Evolutionary conservation across 2,113 vertebrate species (phyloP).

Genomic region (Sminthopsis crassicaudata): DNA sequence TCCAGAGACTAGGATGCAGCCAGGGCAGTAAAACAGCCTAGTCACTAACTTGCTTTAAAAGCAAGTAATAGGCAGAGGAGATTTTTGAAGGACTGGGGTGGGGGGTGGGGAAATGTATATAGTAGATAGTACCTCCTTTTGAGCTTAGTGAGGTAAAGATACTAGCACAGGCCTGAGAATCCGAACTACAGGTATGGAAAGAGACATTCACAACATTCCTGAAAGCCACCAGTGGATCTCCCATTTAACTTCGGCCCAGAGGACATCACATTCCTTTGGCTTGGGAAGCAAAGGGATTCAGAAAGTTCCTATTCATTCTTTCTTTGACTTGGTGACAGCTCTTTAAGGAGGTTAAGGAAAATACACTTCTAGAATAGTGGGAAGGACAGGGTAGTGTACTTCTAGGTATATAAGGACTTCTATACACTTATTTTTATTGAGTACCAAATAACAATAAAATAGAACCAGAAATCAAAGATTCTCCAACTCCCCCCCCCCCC

Average conservation of each 20-base stretch:
- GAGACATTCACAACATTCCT: background rate
- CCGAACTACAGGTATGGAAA: background rate
- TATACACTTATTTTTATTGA: background rate
- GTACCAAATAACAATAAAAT: background rate
- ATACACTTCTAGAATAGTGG: conserved; percentile 8
- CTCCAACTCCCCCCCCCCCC: background rate
- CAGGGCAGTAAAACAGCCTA: background rate
- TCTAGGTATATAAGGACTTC: background rate
- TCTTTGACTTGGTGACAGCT: conserved; percentile 15
- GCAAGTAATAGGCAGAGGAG: conserved; percentile 24
- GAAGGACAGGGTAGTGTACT: background rate
- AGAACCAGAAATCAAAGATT: background rate
- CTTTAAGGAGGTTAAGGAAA: background rate
- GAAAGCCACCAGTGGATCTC: background rate
- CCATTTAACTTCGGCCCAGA: background rate
- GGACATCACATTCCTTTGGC: background rate
- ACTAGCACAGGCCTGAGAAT: background rate
- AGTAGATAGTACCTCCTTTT: background rate
- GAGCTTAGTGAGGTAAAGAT: background rate
- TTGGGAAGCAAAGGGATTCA: conserved; percentile 1
- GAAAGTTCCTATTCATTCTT: background rate
- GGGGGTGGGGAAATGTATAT: background rate
- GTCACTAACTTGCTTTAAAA: background rate
- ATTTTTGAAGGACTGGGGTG: background rate
- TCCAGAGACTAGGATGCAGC: background rate